phyloP scores from a whole-genome alignment of 2,888 invertebrate genomes.

The Reticulitermes lucifugus region DNA sequence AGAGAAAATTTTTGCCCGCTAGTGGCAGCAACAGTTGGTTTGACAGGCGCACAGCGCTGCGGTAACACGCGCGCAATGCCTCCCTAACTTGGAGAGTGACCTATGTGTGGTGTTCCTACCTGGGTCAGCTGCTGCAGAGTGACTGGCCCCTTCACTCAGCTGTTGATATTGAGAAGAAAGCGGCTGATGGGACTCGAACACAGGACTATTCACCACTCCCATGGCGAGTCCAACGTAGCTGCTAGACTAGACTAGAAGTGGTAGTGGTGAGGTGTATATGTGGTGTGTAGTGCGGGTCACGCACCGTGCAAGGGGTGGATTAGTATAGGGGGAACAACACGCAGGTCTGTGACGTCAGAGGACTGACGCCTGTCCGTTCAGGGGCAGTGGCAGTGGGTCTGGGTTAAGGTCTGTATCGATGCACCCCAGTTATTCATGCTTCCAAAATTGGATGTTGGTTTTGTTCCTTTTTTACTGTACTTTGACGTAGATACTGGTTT shows the following conservation, averaged over 20 bases:
- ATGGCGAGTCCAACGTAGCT: constrained; percentile 56
- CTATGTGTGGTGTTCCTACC: background rate
- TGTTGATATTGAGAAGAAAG: background rate
- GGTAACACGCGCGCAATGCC: background rate
- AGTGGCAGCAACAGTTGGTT: constrained; percentile 25
- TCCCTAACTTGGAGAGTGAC: background rate
- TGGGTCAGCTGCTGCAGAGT: constrained; percentile 3
- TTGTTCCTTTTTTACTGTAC: no score
- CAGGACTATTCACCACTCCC: constrained; percentile 59
- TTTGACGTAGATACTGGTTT: no score
- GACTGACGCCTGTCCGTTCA: constrained; percentile 29
- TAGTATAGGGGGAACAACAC: constrained; percentile 56
- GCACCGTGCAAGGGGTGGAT: constrained; percentile 49
- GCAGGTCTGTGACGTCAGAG: constrained; percentile 33
- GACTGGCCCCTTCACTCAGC: background rate
- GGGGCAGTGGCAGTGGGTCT: constrained; percentile 26
- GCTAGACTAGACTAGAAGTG: constrained; percentile 29
- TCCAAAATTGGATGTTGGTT: no score
- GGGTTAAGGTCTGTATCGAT: background rate
- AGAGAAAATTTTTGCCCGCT: background rate
- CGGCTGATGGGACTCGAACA: constrained; percentile 18
- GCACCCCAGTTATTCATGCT: background rate
- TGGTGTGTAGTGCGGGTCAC: constrained; percentile 52
- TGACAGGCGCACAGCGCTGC: background rate
- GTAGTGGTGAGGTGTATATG: background rate